phyloP scores from a whole-genome alignment of 2,113 vertebrate species.

The Strigops habroptila region DNA sequence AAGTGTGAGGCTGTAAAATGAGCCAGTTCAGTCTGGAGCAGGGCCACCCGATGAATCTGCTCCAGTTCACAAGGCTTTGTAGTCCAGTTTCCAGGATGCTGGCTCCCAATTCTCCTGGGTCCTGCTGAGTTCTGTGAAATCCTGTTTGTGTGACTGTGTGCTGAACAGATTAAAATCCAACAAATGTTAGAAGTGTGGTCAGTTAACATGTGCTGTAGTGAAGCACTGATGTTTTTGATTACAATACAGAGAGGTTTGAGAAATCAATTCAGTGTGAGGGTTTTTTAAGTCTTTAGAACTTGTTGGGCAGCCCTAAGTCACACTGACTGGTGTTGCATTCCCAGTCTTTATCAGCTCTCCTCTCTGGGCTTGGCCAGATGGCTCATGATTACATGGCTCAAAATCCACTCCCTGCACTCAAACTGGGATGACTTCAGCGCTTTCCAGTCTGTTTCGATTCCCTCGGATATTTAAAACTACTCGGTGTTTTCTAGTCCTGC shows the following conservation, averaged over 20 bases:
- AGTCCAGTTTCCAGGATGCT: background rate
- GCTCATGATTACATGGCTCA: background rate
- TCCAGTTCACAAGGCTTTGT: background rate
- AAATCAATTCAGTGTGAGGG: background rate
- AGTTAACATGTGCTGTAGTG: background rate
- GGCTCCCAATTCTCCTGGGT: background rate
- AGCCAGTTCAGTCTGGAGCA: background rate
- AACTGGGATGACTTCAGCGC: background rate
- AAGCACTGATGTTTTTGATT: background rate
- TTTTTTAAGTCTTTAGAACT: background rate
- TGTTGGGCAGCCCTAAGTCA: background rate
- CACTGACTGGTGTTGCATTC: background rate
- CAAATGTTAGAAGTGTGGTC: background rate
- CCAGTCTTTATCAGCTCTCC: background rate
- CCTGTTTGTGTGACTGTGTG: background rate
- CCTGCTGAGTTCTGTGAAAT: background rate
- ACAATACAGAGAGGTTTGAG: background rate
- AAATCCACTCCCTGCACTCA: background rate
- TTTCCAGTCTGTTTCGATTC: background rate
- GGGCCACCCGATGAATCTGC: background rate
- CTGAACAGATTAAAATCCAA: background rate
- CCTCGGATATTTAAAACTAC: background rate
- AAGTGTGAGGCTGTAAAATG: background rate
- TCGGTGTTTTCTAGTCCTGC: background rate
- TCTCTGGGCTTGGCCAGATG: background rate